Evolutionary conservation across 2,888 invertebrate genomes (phyloP), one percentile per base, ranked within the genome.

Genomic region (Nymphalis urticae): DNA sequence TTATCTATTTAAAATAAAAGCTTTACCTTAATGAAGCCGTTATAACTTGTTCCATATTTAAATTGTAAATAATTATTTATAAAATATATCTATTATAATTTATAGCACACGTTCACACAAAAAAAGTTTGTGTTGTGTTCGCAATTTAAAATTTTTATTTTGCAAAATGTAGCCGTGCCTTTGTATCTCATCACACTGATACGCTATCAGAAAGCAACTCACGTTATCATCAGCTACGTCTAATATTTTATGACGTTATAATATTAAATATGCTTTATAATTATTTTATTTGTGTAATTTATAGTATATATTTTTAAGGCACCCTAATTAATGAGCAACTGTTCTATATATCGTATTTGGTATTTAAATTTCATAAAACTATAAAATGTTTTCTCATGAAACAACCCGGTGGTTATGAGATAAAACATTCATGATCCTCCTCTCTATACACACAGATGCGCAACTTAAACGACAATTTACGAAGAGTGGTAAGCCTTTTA

Each of bases 361-460:
- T 42, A 42, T 13, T 4, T 42, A 3, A 13, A 42, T 42, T 13
- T 42, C 42, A 10, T 13, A 42, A 13, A 42, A 42, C 42, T 42
- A 42, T 42, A 51, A 50, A 36, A 50, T 51, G 13, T 19, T 50
- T 36, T 36, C 51, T 36, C 62, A 51, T 51, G 32, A 62, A 36
- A 50, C 50, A 36, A 19, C 62, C 32, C 19, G 32, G 51, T 19
- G 36, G 19, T 51, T 51, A 13, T 42, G 42, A 42, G 42, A 51
- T 62, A 62, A 62, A 62, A 51, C 36, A 42, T 42, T 42, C 42
- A 42, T 42, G 21, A 32, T 32, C 17, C 13, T 51, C 16, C 10
- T n/a, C 10, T n/a, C 8, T 51, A 50, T 50, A 50, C 9, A 32
- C 51, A 62, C 62, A 62, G 62, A 51, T 62, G 62, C 24, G 21